These are phyloP conservation scores for Bombus sylvicola DNA, from an alignment of 1,140 invertebrate genomes.

Conservation along the genomic window DNA sequence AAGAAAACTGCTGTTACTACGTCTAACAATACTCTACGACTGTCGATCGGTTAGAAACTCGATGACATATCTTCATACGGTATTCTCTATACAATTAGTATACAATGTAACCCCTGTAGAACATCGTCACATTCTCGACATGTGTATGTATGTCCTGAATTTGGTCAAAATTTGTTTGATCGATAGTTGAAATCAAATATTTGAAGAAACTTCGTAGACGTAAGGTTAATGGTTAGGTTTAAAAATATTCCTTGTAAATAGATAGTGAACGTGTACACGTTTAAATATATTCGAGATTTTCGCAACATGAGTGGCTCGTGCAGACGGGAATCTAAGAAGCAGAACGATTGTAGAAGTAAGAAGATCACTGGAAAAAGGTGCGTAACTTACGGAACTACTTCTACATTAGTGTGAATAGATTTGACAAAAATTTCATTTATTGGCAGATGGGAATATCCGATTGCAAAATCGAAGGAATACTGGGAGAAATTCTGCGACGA, in stretches of 20 bases:
- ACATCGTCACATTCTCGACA: not conserved
- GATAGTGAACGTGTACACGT: not conserved
- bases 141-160: slow-evolving; percentile 1
- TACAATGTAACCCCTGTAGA: not conserved
- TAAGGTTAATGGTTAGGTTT: slow-evolving; percentile 13
- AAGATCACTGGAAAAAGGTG: slow-evolving; percentile 31
- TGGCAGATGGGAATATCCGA: slow-evolving; percentile 68
- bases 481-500: slow-evolving; percentile 67
- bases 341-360: not conserved
- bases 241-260: slow-evolving; percentile 1
- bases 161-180: slow-evolving; percentile 56
- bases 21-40: not conserved
- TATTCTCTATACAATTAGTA: not conserved
- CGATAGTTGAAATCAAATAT: slow-evolving; percentile 45
- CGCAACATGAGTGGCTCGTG: slow-evolving; percentile 38
- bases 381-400: not conserved
- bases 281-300: slow-evolving; percentile 28
- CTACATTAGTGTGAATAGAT: not conserved
- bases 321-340: not conserved
- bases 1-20: slow-evolving; percentile 4
- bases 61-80: not conserved
- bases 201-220: not conserved
- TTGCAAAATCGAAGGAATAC: slow-evolving; percentile 57
- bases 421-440: not conserved
- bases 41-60: not conserved